These are phyloP conservation scores for Labeo catla DNA, from an alignment of 2,113 vertebrate genomes.

Conservation along the genomic window DNA sequence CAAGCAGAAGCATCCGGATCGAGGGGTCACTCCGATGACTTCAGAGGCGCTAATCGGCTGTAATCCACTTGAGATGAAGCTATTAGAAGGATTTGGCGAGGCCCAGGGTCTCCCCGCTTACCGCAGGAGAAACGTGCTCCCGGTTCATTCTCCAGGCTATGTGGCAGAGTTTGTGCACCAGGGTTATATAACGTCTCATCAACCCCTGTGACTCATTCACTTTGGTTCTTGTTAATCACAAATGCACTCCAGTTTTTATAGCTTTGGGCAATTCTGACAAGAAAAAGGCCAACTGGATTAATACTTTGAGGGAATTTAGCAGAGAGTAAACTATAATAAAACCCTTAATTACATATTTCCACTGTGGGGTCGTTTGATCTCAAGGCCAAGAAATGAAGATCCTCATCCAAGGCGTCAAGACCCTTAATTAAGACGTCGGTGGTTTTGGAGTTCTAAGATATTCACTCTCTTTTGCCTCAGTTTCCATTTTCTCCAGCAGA, in stretches of 20 bases:
- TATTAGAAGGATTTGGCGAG: conserved; percentile 38
- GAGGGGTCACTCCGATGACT: conserved; percentile 1
- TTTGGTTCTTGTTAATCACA: conserved; percentile 25
- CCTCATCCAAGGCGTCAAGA: conserved; percentile 34
- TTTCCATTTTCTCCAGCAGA: not conserved
- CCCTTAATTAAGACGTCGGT: conserved; percentile 13
- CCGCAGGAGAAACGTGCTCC: conserved; percentile 16
- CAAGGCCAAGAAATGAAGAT: conserved; percentile 24
- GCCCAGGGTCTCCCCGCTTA: conserved; percentile 15
- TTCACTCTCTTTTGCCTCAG: not conserved
- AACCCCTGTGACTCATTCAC: conserved; percentile 42
- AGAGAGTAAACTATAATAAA: conserved; percentile 31
- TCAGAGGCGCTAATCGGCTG: conserved; percentile 53
- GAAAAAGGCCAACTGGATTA: conserved; percentile 25
- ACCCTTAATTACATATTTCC: conserved; percentile 34
- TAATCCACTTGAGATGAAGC: conserved; percentile 50
- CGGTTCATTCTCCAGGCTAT: conserved; percentile 46
- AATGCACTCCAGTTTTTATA: conserved; percentile 6
- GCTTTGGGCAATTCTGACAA: not conserved
- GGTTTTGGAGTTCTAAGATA: conserved; percentile 9
- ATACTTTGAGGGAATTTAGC: not conserved
- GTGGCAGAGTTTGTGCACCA: conserved; percentile 52
- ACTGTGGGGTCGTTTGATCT: conserved; percentile 7
- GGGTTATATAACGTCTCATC: conserved; percentile 53
- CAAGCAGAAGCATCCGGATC: conserved; percentile 12